Evolutionary conservation across 2,113 vertebrate genomes (phyloP), one percentile per base, ranked within the genome.

Genomic region (Heterotilapia buettikoferi): DNA sequence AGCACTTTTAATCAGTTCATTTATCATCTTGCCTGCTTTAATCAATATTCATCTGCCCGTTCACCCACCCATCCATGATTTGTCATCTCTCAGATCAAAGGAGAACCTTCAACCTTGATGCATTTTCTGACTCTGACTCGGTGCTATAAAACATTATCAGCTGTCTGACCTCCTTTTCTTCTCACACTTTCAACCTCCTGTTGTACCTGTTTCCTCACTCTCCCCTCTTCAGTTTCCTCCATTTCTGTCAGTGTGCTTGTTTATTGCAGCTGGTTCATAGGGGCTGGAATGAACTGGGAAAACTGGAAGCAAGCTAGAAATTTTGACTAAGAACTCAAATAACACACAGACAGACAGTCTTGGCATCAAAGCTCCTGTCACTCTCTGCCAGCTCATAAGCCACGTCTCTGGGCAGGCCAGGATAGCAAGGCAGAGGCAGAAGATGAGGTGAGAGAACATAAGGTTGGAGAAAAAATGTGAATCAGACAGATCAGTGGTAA

Each of bases 141-240:
- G 47, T 68, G 38, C 26, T 82, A 90, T 76, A 68, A 90, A 92
- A 91, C 73, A 84, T 86, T 56, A 88, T 85, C 87, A 84, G 63
- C 87, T 79, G 80, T 90, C 84, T 94, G 90, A 91, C 93, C 91
- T 95, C 66, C 61, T 93, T 94, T 90, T 84, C 71, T 79, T 87
- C 33, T 88, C 85, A 86, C 93, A 85, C 78, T 89, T 11, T 9
- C 82, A 80, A 40, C 71, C 76, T 90, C 56, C 47, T 40, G 7
- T 31, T 63, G 63, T 54, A 84, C 40, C 18, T 63, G 9, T 80
- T 76, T 29, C 16, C 4, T 53, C 31, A 12, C 24, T 52, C 43
- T 71, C 80, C 43, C 52, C 19, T 71, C 47, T 63, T 78, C 13
- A n/a, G 31, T 63, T 29, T 63, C 40, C 31, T 11, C 3, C 13